A percentile compares a stretch with the other conserved stretches of the same genome.
These are phyloP conservation scores for Drosophila funebris DNA, from an alignment of 1,140 invertebrate species.

Conservation along the genomic window DNA sequence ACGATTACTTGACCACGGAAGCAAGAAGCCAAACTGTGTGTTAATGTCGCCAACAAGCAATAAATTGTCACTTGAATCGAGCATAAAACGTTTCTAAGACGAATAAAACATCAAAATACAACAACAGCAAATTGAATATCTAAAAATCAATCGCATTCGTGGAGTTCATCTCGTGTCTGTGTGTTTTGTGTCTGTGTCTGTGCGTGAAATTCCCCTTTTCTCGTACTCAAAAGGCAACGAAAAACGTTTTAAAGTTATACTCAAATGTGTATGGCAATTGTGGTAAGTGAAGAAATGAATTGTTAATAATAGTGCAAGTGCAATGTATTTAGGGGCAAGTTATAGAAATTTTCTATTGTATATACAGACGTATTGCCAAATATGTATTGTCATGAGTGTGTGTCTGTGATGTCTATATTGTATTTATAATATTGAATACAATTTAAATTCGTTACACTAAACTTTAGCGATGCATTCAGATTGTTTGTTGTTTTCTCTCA, in stretches of 20 bases:
- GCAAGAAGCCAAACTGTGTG: conserved; percentile 40
- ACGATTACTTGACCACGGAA: conserved; percentile 53
- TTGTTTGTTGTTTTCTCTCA: background rate
- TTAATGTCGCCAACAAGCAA: conserved; percentile 55
- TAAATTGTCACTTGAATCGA: conserved; percentile 32
- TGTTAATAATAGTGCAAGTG: background rate
- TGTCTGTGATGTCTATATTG: background rate
- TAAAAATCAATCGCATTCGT: conserved; percentile 53
- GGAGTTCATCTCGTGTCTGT: conserved; percentile 24
- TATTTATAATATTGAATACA: background rate
- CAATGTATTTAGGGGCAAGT: background rate
- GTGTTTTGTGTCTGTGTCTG: conserved; percentile 36
- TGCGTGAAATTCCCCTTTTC: conserved; percentile 58
- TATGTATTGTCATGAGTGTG: background rate
- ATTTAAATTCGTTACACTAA: background rate
- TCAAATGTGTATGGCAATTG: conserved; percentile 82
- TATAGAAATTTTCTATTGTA: background rate
- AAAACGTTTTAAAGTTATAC: conserved; percentile 73
- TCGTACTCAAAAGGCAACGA: conserved; percentile 66
- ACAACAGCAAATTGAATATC: background rate
- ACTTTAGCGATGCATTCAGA: too few relatives aligned
- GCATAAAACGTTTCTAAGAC: conserved; percentile 54
- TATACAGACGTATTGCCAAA: too few relatives aligned
- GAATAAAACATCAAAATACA: background rate
- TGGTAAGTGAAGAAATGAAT: conserved; percentile 56